Conservation (phyloP, 37 sponge, comb jelly and placozoan genomes). For the Cliona cf. orientalis region DNA sequence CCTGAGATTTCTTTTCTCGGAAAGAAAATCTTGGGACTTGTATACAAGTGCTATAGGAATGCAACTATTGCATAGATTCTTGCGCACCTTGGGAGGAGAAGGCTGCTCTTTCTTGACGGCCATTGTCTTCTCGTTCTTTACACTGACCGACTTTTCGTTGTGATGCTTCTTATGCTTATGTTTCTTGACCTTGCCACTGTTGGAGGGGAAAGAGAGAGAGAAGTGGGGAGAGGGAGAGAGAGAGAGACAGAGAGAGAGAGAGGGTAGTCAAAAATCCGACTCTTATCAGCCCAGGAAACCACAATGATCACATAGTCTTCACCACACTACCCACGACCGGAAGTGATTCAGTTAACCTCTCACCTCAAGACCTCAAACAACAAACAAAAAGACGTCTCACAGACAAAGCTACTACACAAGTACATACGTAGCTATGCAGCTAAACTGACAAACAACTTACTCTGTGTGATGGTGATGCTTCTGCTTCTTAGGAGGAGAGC, state of each 20-base stretch:
- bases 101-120: conserved; percentile 37
- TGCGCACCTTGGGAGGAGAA: conserved; percentile 16
- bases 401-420: neutral
- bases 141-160: neutral
- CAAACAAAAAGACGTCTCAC: neutral
- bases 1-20: too few relatives aligned
- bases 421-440: too few relatives aligned
- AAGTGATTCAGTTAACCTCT: neutral
- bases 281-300: too few relatives aligned
- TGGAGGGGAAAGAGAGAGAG: neutral
- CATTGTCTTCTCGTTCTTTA: neutral
- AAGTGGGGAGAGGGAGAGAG: neutral
- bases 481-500: neutral
- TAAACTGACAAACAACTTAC: neutral
- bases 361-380: neutral
- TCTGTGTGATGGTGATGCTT: conserved; percentile 20
- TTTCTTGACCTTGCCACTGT: neutral
- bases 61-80: too few relatives aligned
- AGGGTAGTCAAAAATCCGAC: neutral
- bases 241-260: neutral
- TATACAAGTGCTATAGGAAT: too few relatives aligned
- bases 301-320: neutral
- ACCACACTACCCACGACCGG: neutral
- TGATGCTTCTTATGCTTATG: neutral
- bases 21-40: too few relatives aligned